Conservation (phyloP, 2,797 vertebrate genomes). For the Lates japonicus region DNA sequence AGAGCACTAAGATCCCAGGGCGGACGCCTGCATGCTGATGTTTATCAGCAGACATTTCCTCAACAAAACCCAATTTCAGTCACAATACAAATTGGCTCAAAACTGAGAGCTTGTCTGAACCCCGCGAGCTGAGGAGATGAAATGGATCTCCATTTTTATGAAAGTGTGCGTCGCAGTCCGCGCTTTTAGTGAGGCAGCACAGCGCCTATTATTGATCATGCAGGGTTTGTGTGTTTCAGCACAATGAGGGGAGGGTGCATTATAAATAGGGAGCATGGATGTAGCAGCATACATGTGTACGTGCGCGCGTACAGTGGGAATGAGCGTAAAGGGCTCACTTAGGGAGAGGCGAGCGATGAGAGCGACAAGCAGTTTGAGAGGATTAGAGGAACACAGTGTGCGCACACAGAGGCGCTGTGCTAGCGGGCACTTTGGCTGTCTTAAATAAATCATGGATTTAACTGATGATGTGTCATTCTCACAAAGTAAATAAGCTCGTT, state of each 20-base stretch:
- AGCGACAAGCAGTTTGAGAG: conserved; percentile 65
- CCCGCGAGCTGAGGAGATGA: conserved; percentile 31
- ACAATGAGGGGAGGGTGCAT: conserved; percentile 23
- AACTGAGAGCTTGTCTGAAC: conserved; percentile 51
- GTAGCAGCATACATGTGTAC: conserved; percentile 62
- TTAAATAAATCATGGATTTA: conserved; percentile 80
- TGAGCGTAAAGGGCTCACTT: conserved; percentile 60
- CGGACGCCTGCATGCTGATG: conserved; percentile 54
- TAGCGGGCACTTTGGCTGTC: conserved; percentile 83
- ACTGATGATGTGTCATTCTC: conserved; percentile 76
- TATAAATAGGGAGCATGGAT: conserved; percentile 19
- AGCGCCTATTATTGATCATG: conserved; percentile 43
- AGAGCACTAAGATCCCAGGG: conserved; percentile 48
- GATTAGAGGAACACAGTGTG: conserved; percentile 74
- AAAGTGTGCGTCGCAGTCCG: conserved; percentile 11
- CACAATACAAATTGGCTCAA: conserved; percentile 61
- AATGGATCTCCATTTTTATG: conserved; percentile 36
- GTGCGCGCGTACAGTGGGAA: conserved; percentile 11
- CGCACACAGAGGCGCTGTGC: conserved; percentile 71
- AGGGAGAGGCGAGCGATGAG: conserved; percentile 55
- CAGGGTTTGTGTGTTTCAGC: conserved; percentile 38
- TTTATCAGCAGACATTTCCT: conserved; percentile 64
- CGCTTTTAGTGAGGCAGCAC: conserved; percentile 31
- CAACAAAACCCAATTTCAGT: conserved; percentile 55
- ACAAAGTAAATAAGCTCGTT: conserved; percentile 75